Percentiles rank a stretch among this genome's conserved stretches.
These are phyloP conservation scores for Yponomeuta malinellus DNA, from an alignment of 2,888 invertebrate species.

Conservation along the genomic window DNA sequence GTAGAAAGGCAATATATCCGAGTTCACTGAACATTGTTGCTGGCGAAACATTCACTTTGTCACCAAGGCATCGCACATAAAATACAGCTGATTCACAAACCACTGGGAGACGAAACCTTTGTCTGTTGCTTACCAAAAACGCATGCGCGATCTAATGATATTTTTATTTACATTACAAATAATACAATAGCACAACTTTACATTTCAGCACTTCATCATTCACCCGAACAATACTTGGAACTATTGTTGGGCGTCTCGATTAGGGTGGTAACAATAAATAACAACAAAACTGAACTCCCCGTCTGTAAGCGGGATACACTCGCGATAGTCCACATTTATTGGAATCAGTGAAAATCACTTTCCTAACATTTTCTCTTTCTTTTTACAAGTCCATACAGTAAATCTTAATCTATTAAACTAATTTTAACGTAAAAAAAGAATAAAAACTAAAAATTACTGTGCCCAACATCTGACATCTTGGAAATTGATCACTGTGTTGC, in stretches of 20 bases:
- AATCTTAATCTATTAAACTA: neutral
- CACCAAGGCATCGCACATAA: conserved; percentile 74
- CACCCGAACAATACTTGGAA: neutral
- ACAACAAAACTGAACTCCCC: conserved; percentile 45
- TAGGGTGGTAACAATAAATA: conserved; percentile 54
- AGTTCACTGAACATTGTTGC: conserved; percentile 79
- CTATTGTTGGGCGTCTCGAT: conserved; percentile 32
- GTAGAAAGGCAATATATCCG: conserved; percentile 80
- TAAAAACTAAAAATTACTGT: conserved; percentile 13
- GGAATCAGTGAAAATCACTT: conserved; percentile 21
- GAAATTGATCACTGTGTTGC: conserved; percentile 29
- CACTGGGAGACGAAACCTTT: conserved; percentile 79
- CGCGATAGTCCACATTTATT: conserved; percentile 26
- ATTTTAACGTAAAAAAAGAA: neutral
- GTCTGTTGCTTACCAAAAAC: conserved; percentile 72
- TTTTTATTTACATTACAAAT: conserved; percentile 73
- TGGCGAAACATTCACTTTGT: conserved; percentile 40
- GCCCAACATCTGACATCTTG: conserved; percentile 54
- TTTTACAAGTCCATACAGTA: neutral
- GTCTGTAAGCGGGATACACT: conserved; percentile 27
- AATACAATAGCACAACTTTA: conserved; percentile 19
- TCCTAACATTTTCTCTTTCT: neutral
- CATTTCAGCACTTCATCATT: conserved; percentile 10
- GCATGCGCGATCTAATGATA: conserved; percentile 74
- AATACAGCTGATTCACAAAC: conserved; percentile 76